Conservation (phyloP, 1,140 invertebrate genomes). For the Drosophila navojoa region DNA sequence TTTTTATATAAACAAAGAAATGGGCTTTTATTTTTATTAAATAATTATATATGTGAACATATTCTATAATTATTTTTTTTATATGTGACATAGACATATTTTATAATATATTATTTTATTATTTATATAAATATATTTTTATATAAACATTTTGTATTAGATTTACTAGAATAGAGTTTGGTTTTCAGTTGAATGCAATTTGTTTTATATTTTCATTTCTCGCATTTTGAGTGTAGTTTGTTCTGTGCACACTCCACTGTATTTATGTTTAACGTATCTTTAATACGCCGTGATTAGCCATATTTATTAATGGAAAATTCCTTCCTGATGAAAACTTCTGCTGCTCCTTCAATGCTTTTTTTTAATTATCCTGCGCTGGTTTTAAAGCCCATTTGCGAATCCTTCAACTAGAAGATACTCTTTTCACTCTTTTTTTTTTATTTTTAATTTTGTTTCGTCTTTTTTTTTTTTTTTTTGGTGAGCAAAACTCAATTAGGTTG, state of each 20-base stretch:
- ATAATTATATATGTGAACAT: no score
- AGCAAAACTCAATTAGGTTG: constrained; percentile 77
- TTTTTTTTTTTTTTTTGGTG: constrained; percentile 13
- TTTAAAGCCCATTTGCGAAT: constrained; percentile 35
- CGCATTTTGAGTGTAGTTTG: background rate
- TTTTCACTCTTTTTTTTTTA: background rate
- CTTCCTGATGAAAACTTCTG: constrained; percentile 30
- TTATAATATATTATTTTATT: no score
- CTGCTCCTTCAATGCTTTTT: background rate
- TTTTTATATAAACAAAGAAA: no score
- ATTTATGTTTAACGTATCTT: constrained; percentile 23
- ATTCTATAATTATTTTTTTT: no score
- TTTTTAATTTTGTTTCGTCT: background rate
- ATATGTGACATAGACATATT: no score
- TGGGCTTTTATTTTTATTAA: no score
- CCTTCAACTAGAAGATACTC: constrained; percentile 28
- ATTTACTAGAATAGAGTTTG: no score
- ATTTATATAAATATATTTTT: no score
- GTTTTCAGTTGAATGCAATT: no score
- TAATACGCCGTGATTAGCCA: constrained; percentile 38
- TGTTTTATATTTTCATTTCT: background rate
- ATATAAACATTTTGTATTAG: no score
- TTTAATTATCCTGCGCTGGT: constrained; percentile 39
- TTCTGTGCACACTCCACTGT: constrained; percentile 16
- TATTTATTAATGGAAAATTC: constrained; percentile 31